These are phyloP conservation scores for Cerceris rybyensis DNA, from an alignment of 2,888 invertebrate species.

Conservation along the genomic window DNA sequence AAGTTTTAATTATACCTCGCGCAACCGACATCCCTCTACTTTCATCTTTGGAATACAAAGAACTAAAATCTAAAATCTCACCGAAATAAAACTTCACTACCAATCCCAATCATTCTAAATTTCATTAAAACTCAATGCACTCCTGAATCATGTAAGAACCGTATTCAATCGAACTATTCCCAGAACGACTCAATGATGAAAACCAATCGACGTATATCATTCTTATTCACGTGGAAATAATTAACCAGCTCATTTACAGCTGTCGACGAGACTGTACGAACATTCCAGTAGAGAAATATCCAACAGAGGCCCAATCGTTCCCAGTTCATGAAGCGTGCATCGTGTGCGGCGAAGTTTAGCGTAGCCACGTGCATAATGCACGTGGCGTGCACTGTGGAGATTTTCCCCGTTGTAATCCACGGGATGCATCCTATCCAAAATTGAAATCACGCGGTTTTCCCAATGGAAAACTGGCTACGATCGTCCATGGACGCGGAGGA, in stretches of 20 bases:
- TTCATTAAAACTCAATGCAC: no score
- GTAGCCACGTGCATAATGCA: slow-evolving; percentile 43
- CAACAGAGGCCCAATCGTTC: slow-evolving; percentile 30
- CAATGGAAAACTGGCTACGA: slow-evolving; percentile 8
- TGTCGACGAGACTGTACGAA: neutral
- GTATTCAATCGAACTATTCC: neutral
- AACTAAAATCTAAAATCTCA: no score
- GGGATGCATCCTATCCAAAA: slow-evolving; percentile 47
- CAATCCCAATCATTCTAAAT: no score
- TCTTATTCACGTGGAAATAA: neutral
- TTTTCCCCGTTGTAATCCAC: slow-evolving; percentile 37
- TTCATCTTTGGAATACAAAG: no score
- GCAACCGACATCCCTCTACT: no score
- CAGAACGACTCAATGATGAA: neutral
- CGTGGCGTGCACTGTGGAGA: slow-evolving; percentile 25
- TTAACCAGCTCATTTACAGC: neutral
- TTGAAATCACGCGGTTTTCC: slow-evolving; percentile 57
- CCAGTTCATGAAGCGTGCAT: slow-evolving; percentile 46
- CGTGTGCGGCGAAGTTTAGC: slow-evolving; percentile 27
- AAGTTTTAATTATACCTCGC: no score
- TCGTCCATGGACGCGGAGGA: neutral
- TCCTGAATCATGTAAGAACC: no score
- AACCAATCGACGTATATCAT: neutral
- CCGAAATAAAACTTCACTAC: no score
- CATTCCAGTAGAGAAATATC: slow-evolving; percentile 33